Conservation (phyloP, 1,140 invertebrate species). For the Rhyacophila brunnea region DNA sequence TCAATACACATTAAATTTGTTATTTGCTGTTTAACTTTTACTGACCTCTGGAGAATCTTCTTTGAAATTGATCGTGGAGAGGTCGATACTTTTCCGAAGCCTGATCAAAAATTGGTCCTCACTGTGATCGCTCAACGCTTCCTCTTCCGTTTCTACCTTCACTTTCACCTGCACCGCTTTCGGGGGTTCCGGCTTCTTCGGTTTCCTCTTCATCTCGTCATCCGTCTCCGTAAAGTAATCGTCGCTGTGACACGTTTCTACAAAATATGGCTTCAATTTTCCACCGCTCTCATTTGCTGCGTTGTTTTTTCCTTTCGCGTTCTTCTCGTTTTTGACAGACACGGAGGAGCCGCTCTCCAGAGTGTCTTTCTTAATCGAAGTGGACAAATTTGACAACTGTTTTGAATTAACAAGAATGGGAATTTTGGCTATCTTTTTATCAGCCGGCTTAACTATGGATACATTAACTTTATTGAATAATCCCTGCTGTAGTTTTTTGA, state of each 20-base stretch:
- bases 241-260: slow-evolving; percentile 60
- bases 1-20: neutral
- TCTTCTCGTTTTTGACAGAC: too few species aligned
- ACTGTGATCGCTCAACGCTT: neutral
- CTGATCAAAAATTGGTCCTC: slow-evolving; percentile 8
- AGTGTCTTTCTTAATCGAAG: slow-evolving; percentile 4
- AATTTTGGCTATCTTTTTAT: slow-evolving; percentile 37
- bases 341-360: too few species aligned
- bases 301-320: slow-evolving; percentile 15
- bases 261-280: slow-evolving; percentile 49
- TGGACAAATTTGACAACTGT: neutral
- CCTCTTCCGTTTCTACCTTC: slow-evolving; percentile 4
- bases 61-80: slow-evolving; percentile 44
- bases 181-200: slow-evolving; percentile 9
- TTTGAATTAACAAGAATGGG: slow-evolving; percentile 30
- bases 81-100: slow-evolving; percentile 48
- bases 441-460: slow-evolving; percentile 29
- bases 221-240: slow-evolving; percentile 57
- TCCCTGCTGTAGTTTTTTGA: slow-evolving; percentile 56
- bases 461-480: slow-evolving; percentile 49
- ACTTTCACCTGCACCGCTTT: slow-evolving; percentile 9
- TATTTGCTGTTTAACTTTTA: neutral
- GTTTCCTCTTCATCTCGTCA: slow-evolving; percentile 38
- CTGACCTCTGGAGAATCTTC: slow-evolving; percentile 54
- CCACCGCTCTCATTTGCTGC: slow-evolving; percentile 33